phyloP scores from a whole-genome alignment of 1,140 invertebrate species.

The Fopius arisanus region DNA sequence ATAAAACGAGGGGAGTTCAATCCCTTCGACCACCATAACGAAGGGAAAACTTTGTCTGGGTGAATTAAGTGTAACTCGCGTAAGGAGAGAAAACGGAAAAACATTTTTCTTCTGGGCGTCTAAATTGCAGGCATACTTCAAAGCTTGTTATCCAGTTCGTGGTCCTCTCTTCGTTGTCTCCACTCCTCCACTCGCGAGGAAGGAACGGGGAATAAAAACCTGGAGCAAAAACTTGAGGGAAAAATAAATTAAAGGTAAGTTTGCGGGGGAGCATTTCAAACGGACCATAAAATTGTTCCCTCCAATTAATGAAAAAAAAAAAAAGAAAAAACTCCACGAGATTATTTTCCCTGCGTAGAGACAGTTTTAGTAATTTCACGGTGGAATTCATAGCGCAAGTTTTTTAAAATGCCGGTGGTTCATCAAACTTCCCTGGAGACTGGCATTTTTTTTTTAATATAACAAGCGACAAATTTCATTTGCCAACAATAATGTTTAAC shows the following conservation, averaged over 20 bases:
- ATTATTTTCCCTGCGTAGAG: background rate
- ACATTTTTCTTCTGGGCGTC: constrained; percentile 47
- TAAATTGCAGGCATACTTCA: constrained; percentile 49
- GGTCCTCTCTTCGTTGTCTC: constrained; percentile 30
- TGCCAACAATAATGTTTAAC: no score
- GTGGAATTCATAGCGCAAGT: background rate
- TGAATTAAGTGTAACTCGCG: constrained; percentile 46
- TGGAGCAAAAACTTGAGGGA: constrained; percentile 12
- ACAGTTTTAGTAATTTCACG: background rate
- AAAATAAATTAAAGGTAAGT: constrained; percentile 3
- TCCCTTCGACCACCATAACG: constrained; percentile 35
- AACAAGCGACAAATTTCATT: no score
- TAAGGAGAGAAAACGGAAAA: constrained; percentile 42
- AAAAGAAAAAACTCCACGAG: background rate
- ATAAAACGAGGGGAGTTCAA: constrained; percentile 6
- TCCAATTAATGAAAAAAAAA: constrained; percentile 25
- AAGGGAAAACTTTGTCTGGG: constrained; percentile 47
- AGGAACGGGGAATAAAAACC: background rate
- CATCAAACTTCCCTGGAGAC: no score
- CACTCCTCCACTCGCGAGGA: background rate
- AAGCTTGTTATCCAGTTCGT: constrained; percentile 47
- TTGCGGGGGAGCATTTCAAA: background rate
- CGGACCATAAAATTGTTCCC: constrained; percentile 17
- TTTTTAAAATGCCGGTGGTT: background rate
- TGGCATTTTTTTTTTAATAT: no score